These are phyloP conservation scores for Etheostoma perlongum DNA, from an alignment of 2,797 vertebrate genomes.

Conservation along the genomic window DNA sequence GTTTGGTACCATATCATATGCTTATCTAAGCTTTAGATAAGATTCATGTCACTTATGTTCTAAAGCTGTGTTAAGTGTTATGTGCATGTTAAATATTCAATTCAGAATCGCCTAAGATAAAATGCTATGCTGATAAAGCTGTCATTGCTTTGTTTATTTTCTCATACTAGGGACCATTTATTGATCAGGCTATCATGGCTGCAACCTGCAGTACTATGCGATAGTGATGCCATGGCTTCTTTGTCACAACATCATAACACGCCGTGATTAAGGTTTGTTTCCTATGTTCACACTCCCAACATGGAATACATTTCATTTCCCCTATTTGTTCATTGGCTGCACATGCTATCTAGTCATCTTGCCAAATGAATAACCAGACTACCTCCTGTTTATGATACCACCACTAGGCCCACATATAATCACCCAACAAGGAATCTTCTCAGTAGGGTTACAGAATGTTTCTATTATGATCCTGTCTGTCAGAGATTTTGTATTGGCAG, in stretches of 20 bases:
- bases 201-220: background rate
- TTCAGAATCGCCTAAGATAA: slow-evolving; percentile 63
- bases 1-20: slow-evolving; percentile 38
- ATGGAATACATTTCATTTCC: slow-evolving; percentile 11
- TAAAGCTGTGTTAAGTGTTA: slow-evolving; percentile 53
- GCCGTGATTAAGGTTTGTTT: background rate
- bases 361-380: background rate
- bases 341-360: background rate
- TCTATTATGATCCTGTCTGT: background rate
- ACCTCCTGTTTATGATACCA: background rate
- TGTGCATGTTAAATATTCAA: slow-evolving; percentile 59
- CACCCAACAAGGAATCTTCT: background rate
- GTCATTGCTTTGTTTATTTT: slow-evolving; percentile 44
- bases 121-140: slow-evolving; percentile 41
- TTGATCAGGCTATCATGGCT: background rate
- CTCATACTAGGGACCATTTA: slow-evolving; percentile 5
- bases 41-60: slow-evolving; percentile 39
- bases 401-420: background rate
- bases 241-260: slow-evolving; percentile 14
- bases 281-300: background rate
- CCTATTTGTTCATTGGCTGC: slow-evolving; percentile 4
- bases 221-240: slow-evolving; percentile 13
- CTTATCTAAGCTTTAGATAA: slow-evolving; percentile 40
- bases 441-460: background rate
- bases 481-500: background rate